phyloP scores from a whole-genome alignment of 2,797 vertebrate species.

The Sphenopsis melanotis region DNA sequence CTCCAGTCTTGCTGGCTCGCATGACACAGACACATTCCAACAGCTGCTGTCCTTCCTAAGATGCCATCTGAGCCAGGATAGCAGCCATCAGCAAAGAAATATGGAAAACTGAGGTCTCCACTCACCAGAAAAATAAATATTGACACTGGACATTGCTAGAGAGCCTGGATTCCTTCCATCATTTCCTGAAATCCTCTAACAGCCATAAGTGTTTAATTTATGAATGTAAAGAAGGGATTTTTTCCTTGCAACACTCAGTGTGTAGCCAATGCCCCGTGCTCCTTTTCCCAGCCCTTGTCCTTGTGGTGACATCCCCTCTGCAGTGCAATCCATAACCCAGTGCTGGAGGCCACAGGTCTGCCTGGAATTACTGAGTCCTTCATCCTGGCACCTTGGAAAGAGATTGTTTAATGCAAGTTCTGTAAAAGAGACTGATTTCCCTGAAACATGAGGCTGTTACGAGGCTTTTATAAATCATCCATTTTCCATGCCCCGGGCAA shows the following conservation, averaged over 20 bases:
- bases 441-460: neutral
- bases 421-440: neutral
- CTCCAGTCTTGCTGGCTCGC: neutral
- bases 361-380: neutral
- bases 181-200: neutral
- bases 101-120: neutral
- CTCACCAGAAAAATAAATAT: neutral
- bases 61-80: neutral
- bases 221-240: neutral
- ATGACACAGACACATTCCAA: neutral
- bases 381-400: rapidly evolving
- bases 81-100: neutral
- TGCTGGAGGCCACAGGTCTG: neutral
- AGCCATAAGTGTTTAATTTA: neutral
- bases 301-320: neutral
- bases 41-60: neutral
- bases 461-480: neutral
- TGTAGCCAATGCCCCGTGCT: rapidly evolving
- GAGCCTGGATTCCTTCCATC: neutral
- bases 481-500: neutral
- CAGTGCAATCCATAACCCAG: neutral
- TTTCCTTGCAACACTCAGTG: neutral
- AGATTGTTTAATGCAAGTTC: neutral
- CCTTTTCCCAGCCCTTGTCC: neutral
- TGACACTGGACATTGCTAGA: neutral